A percentile compares a stretch with the other conserved stretches of the same genome.
phyloP scores from a whole-genome alignment of 1,140 invertebrate genomes.

The Gryon sp. region DNA sequence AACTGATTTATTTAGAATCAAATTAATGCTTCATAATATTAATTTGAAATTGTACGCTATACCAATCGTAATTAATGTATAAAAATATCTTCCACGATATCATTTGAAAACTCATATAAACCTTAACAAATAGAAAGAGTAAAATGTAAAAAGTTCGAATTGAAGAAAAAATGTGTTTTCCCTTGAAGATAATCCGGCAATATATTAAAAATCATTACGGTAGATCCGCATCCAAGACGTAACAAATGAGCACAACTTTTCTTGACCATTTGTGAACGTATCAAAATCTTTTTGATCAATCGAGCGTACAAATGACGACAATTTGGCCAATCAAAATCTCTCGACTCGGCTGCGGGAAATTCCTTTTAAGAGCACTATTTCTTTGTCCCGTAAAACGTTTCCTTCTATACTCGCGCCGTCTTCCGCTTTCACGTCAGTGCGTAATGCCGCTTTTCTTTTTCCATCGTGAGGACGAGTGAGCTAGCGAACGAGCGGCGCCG shows the following conservation, averaged over 20 bases:
- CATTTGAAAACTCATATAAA: too few species aligned
- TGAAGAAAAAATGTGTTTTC: not conserved
- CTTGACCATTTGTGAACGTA: slow-evolving; percentile 57
- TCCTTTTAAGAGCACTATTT: slow-evolving; percentile 47
- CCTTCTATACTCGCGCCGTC: slow-evolving; percentile 48
- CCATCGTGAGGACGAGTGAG: too few species aligned
- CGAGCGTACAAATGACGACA: slow-evolving; percentile 59
- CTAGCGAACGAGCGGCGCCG: too few species aligned
- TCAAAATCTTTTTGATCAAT: slow-evolving; percentile 62
- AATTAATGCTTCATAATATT: too few species aligned
- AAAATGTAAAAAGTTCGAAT: too few species aligned
- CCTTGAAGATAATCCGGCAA: not conserved
- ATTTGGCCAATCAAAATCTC: slow-evolving; percentile 61
- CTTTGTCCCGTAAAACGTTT: slow-evolving; percentile 57
- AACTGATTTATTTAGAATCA: too few species aligned
- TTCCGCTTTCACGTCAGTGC: slow-evolving; percentile 53
- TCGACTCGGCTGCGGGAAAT: slow-evolving; percentile 41
- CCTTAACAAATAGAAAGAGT: too few species aligned
- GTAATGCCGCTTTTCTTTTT: slow-evolving; percentile 29
- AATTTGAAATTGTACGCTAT: too few species aligned
- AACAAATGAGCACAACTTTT: slow-evolving; percentile 52
- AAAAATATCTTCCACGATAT: too few species aligned
- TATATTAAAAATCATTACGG: slow-evolving; percentile 28
- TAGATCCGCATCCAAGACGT: slow-evolving; percentile 1
- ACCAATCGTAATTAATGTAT: too few species aligned